These are phyloP conservation scores for Smutsia gigantea DNA, from an alignment of 2,797 vertebrate genomes.

Conservation along the genomic window DNA sequence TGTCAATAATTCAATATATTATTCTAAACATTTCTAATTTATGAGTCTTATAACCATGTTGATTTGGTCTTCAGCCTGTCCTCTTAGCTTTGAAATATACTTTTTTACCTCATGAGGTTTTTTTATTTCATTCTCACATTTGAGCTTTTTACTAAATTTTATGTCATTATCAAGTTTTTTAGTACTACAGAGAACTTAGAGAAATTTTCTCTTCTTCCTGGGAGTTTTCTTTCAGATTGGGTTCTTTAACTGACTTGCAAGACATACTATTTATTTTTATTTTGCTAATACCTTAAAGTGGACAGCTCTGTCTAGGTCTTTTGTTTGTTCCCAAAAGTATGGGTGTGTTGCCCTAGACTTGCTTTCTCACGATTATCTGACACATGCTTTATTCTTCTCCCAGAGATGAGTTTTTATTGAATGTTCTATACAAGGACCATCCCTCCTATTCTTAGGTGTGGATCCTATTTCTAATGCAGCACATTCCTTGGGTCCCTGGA, in stretches of 20 bases:
- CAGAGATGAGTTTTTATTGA: not conserved
- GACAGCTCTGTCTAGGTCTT: not conserved
- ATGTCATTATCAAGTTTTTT: not conserved
- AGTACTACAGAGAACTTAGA: not conserved
- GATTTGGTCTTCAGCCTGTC: not conserved
- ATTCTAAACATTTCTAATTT: not conserved
- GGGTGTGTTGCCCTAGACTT: not conserved
- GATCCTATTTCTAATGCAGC: not conserved
- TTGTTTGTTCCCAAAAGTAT: not conserved
- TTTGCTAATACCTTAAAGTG: not conserved
- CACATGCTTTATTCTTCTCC: not conserved
- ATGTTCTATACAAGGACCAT: not conserved
- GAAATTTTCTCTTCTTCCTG: not conserved
- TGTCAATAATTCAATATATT: not conserved
- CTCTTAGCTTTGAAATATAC: not conserved
- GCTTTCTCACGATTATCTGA: not conserved
- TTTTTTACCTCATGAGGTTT: conserved; percentile 3
- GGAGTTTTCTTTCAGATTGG: not conserved
- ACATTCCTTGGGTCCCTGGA: not conserved
- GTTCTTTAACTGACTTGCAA: not conserved
- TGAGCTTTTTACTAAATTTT: not conserved
- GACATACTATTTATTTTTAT: not conserved
- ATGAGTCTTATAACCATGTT: not conserved
- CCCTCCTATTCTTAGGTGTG: not conserved
- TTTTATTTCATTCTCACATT: not conserved